A percentile compares a stretch with the other conserved stretches of the same genome.
phyloP scores from a whole-genome alignment of 37 sponge, comb jelly and placozoan genomes.

The Oscarella lobularis region DNA sequence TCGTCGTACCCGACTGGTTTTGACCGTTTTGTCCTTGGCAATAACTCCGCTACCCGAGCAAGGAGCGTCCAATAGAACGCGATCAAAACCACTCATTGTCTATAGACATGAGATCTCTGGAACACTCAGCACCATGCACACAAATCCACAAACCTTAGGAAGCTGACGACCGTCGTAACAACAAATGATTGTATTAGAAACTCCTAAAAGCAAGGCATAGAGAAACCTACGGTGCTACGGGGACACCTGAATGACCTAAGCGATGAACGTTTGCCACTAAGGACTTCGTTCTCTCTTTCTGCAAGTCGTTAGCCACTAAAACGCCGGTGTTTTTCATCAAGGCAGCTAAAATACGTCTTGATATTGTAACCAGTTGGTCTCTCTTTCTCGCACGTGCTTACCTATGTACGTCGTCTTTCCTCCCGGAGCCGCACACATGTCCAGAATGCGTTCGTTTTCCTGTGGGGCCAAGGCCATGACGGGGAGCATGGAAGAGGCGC shows the following conservation, averaged over 20 bases:
- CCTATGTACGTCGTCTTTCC: constrained; percentile 90
- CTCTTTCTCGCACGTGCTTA: neutral
- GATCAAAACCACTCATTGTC: constrained; percentile 82
- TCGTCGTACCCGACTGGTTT: constrained; percentile 43
- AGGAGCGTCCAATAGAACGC: constrained; percentile 90
- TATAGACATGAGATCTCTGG: neutral
- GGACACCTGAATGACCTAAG: constrained; percentile 51
- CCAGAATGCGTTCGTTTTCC: constrained; percentile 74
- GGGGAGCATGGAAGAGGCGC: constrained; percentile 92
- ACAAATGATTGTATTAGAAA: constrained; percentile 76
- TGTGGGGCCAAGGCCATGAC: constrained; percentile 94
- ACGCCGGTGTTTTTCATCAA: constrained; percentile 98
- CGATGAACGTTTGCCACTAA: constrained; percentile 80
- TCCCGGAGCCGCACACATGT: constrained; percentile 99
- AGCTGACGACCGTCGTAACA: constrained; percentile 86
- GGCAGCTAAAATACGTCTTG: constrained; percentile 27
- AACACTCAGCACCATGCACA: neutral
- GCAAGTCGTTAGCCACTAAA: constrained; percentile 76
- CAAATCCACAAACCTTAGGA: constrained; percentile 39
- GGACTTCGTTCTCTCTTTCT: constrained; percentile 74
- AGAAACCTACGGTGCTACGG: no score
- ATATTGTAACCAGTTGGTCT: neutral
- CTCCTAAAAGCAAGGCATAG: no score
- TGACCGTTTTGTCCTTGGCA: constrained; percentile 83
- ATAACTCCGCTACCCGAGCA: constrained; percentile 97